Percentiles rank a stretch among this genome's conserved stretches.
Evolutionary conservation across 2,113 vertebrate genomes (phyloP).

Genomic region (Tetrax tetrax): DNA sequence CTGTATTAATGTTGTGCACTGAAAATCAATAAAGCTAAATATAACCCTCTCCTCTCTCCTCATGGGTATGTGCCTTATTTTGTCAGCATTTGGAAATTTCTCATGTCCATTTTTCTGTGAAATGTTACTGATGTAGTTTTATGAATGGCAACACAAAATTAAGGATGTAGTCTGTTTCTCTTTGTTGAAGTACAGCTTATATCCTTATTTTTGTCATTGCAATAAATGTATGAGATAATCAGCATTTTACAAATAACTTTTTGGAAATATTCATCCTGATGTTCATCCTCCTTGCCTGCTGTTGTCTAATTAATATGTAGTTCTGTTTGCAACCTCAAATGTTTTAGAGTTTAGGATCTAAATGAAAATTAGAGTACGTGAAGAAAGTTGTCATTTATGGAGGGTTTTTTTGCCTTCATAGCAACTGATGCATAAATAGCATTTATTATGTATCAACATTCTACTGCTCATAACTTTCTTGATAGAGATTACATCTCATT

Average conservation of each 20-base stretch:
- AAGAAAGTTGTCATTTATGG: background rate
- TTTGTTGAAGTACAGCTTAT: background rate
- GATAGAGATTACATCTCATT: background rate
- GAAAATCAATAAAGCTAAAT: background rate
- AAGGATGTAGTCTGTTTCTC: background rate
- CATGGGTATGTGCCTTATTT: background rate
- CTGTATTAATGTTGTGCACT: background rate
- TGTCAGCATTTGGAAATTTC: background rate
- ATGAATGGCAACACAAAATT: background rate
- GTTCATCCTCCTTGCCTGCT: background rate
- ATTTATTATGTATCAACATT: background rate
- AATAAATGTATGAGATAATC: background rate
- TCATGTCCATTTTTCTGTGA: background rate
- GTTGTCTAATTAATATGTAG: background rate
- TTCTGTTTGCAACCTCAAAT: background rate
- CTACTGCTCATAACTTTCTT: background rate
- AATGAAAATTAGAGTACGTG: background rate
- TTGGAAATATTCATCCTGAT: background rate
- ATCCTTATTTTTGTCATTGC: background rate
- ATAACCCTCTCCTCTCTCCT: background rate
- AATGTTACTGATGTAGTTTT: background rate
- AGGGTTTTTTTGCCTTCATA: background rate
- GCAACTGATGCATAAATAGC: background rate
- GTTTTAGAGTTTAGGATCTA: background rate
- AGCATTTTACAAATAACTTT: background rate